Evolutionary conservation across 2,113 vertebrate genomes (phyloP).

Genomic region (Orycteropus afer): DNA sequence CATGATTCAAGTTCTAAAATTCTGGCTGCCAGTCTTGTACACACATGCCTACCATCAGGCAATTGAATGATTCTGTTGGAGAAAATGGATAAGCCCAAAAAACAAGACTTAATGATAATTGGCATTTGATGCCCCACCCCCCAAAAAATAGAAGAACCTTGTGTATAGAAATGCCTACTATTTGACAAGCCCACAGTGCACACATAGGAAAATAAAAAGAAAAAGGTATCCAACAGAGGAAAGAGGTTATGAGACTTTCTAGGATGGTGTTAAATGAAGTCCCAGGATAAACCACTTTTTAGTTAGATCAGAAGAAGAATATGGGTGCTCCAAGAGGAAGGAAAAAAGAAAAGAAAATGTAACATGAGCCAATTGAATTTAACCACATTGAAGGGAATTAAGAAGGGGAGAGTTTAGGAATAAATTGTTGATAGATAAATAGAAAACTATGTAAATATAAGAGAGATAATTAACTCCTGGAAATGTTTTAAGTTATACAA

Average conservation of each 20-base stretch:
- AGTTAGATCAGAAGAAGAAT: background rate
- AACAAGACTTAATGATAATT: background rate
- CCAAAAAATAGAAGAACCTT: background rate
- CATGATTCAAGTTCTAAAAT: background rate
- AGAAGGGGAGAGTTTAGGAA: background rate
- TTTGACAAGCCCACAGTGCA: background rate
- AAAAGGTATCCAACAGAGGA: background rate
- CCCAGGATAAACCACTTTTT: background rate
- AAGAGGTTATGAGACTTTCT: slow-evolving; percentile 20
- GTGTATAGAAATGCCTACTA: background rate
- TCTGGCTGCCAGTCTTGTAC: background rate
- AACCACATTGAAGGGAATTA: background rate
- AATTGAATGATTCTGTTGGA: background rate
- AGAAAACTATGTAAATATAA: slow-evolving; percentile 10
- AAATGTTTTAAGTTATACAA: background rate
- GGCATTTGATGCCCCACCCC: background rate
- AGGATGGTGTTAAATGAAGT: background rate
- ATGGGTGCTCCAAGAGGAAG: background rate
- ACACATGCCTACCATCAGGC: background rate
- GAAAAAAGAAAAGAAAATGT: background rate
- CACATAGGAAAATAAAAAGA: background rate
- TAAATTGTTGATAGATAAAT: background rate
- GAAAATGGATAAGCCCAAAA: background rate
- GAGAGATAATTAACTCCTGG: background rate
- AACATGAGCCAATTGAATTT: background rate